These are phyloP conservation scores for Epistrophe eligans DNA, from an alignment of 2,888 invertebrate species.

Conservation along the genomic window DNA sequence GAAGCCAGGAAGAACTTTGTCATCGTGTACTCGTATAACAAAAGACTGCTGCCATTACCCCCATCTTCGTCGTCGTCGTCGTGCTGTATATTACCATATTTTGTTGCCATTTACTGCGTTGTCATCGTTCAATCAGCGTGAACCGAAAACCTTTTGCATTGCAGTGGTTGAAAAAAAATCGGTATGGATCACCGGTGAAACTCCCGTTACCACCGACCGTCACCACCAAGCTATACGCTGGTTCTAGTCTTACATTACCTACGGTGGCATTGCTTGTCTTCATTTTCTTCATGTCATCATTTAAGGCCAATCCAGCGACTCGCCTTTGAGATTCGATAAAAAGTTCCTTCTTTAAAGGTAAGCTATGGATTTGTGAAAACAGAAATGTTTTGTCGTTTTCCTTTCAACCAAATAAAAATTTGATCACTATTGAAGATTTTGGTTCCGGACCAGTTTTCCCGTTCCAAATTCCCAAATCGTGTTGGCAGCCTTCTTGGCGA, in stretches of 20 bases:
- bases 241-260: not conserved
- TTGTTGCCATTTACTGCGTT: conserved; percentile 58
- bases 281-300: conserved; percentile 25
- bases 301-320: conserved; percentile 17
- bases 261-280: conserved; percentile 16
- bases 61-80: not conserved
- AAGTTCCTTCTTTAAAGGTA: not conserved
- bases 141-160: conserved; percentile 55
- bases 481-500: too few relatives aligned
- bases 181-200: not conserved
- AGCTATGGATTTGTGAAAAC: not conserved
- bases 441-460: too few relatives aligned
- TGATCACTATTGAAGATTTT: too few relatives aligned
- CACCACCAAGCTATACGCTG: not conserved
- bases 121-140: conserved; percentile 70
- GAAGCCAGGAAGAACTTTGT: conserved; percentile 46
- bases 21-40: conserved; percentile 37
- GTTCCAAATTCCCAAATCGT: too few relatives aligned
- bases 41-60: conserved; percentile 45
- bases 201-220: not conserved
- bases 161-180: conserved; percentile 41
- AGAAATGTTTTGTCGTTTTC: too few relatives aligned
- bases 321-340: not conserved
- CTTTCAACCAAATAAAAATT: too few relatives aligned
- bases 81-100: conserved; percentile 63